Evolutionary conservation across 1,140 invertebrate genomes (phyloP), one percentile per base, ranked within the genome.

Genomic region (Brachionus asplanchnoidis): DNA sequence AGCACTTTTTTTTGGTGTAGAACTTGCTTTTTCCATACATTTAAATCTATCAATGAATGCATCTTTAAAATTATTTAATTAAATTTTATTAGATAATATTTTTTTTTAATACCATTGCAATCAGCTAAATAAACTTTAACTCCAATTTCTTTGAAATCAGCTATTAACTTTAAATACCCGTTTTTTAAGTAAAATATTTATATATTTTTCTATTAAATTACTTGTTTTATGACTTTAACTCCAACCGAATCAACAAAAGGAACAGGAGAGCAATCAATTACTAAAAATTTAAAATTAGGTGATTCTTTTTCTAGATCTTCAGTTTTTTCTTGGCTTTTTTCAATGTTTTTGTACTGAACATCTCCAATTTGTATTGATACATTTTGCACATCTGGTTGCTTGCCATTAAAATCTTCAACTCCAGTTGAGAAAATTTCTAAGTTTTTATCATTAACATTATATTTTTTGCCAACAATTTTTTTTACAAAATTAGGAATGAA

Each of bases 201-300:
- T 0, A 36, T 7, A 5, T 0, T 36, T 36, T 36, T 36, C 32
- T 0, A 36, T 12, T 23, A 78, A 17, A 9, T 80, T 53, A 83
- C 65, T 56, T 84, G 82, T 50, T 53, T 32, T 1, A 84, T 68
- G 8, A 44, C 46, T 32, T 75, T 84, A 4, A 84, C 82, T 8
- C 82, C 82, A n/a, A 84, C 53, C 14, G 65, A 70, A 42, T 84
- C 82, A 32, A 84, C 66, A 36, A 70, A 84, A 17, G 68, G 68
- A 3, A 84, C 56, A 9, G 65, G 46, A 12, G 23, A 53, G 12
- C 65, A 84, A 17, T 84, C 82, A 12, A 77, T 50, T 14, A 77
- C 26, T 28, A 77, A 23, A 77, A 77, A 77, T 28, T 77, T 50
- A 20, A 73, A 73, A 42, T 20, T 42, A 1, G 68, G 32, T 26